These are phyloP conservation scores for Drosophila neotestacea DNA, from an alignment of 2,888 invertebrate genomes.

Conservation along the genomic window DNA sequence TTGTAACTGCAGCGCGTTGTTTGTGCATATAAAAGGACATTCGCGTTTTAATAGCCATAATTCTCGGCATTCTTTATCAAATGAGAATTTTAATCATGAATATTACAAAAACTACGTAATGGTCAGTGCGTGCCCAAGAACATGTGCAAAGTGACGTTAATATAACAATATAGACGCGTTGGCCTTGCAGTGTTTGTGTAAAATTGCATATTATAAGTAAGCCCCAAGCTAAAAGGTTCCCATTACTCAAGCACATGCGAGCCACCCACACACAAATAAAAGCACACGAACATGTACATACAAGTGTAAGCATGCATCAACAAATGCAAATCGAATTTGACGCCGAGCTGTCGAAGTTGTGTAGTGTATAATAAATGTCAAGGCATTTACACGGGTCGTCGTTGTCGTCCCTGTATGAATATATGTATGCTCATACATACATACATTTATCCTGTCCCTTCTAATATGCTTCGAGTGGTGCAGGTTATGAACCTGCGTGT, in stretches of 20 bases:
- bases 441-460: conserved; percentile 62
- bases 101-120: conserved; percentile 32
- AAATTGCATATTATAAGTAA: conserved; percentile 45
- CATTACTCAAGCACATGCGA: conserved; percentile 7
- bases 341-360: conserved; percentile 71
- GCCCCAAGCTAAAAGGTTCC: conserved; percentile 8
- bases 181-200: conserved; percentile 49
- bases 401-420: conserved; percentile 46
- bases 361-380: conserved; percentile 76
- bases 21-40: conserved; percentile 20
- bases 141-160: conserved; percentile 36
- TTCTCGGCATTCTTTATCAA: conserved; percentile 12
- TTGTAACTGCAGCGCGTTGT: conserved; percentile 19
- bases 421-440: conserved; percentile 19
- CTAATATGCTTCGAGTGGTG: conserved; percentile 79
- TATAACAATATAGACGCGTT: conserved; percentile 14
- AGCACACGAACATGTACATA: conserved; percentile 6
- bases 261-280: conserved; percentile 17
- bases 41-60: conserved; percentile 12
- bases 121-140: conserved; percentile 57
- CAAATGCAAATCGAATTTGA: conserved; percentile 75
- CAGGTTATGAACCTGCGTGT: conserved; percentile 83
- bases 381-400: conserved; percentile 78
- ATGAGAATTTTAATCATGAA: conserved; percentile 31
- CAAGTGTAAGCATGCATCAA: conserved; percentile 22